Evolutionary conservation across 2,888 invertebrate genomes (phyloP).

Genomic region (Netelia inedita): DNA sequence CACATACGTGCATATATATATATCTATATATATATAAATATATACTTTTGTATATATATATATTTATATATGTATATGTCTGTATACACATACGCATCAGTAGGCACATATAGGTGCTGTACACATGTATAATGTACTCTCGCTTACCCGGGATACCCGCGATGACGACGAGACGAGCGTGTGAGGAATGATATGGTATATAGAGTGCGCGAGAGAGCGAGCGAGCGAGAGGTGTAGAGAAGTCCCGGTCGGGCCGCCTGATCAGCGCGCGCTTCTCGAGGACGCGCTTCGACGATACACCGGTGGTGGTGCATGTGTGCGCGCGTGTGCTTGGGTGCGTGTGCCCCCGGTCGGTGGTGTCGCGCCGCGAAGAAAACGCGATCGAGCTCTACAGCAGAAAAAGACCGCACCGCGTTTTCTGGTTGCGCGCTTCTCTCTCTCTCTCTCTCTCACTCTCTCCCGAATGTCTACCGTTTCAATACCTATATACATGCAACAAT

Average conservation of each 20-base stretch:
- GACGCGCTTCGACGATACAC: slow-evolving; percentile 55
- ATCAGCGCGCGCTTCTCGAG: slow-evolving; percentile 61
- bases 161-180: slow-evolving; percentile 43
- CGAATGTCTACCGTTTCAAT: background rate
- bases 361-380: slow-evolving; percentile 53
- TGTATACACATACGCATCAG: too few species aligned
- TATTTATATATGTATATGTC: slow-evolving; percentile 3
- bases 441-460: background rate
- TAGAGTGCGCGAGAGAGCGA: slow-evolving; percentile 20
- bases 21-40: background rate
- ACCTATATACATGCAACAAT: slow-evolving; percentile 3
- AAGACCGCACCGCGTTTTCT: slow-evolving; percentile 20
- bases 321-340: slow-evolving; percentile 12
- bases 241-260: slow-evolving; percentile 56
- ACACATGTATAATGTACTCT: slow-evolving; percentile 39
- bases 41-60: background rate
- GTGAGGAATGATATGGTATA: slow-evolving; percentile 31
- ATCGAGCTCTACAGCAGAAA: slow-evolving; percentile 31
- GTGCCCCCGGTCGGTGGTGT: slow-evolving; percentile 17
- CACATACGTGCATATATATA: background rate
- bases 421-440: slow-evolving; percentile 32
- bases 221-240: slow-evolving; percentile 20
- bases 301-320: slow-evolving; percentile 19
- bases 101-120: slow-evolving; percentile 11
- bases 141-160: slow-evolving; percentile 40